Percentiles rank a stretch among this genome's conserved stretches.
phyloP scores from a whole-genome alignment of 1,140 invertebrate genomes.

The Tyrophagus putrescentiae region DNA sequence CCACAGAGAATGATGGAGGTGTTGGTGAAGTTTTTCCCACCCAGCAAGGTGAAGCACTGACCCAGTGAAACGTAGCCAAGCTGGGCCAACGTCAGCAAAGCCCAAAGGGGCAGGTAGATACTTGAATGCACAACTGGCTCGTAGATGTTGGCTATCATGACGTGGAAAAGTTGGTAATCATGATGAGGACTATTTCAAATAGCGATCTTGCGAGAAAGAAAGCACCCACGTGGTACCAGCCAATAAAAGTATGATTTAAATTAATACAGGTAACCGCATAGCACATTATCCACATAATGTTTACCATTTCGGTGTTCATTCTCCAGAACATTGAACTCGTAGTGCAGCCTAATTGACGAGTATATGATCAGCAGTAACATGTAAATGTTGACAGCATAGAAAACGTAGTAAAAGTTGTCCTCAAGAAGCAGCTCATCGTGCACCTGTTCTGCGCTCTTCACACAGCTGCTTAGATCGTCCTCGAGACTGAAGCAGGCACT shows the following conservation, averaged over 20 bases:
- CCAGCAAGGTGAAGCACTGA: background rate
- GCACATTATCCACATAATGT: background rate
- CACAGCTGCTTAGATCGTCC: slow-evolving; percentile 1
- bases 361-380: background rate
- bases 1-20: background rate
- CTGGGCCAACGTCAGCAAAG: background rate
- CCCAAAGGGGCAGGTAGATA: background rate
- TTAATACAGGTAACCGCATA: background rate
- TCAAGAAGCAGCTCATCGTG: background rate
- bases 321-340: background rate
- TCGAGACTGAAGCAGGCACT: background rate
- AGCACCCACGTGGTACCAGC: slow-evolving; percentile 3
- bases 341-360: background rate
- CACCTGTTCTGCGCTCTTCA: background rate
- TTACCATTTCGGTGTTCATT: slow-evolving; percentile 17
- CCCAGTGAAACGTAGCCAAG: background rate
- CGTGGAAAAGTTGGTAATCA: background rate
- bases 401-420: background rate
- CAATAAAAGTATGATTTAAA: background rate
- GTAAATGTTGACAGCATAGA: background rate
- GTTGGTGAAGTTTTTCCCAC: background rate
- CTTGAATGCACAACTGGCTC: background rate
- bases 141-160: background rate
- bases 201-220: background rate
- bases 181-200: background rate